Conservation (phyloP, 2,888 invertebrate species). For the Sarcophaga carnaria region DNA sequence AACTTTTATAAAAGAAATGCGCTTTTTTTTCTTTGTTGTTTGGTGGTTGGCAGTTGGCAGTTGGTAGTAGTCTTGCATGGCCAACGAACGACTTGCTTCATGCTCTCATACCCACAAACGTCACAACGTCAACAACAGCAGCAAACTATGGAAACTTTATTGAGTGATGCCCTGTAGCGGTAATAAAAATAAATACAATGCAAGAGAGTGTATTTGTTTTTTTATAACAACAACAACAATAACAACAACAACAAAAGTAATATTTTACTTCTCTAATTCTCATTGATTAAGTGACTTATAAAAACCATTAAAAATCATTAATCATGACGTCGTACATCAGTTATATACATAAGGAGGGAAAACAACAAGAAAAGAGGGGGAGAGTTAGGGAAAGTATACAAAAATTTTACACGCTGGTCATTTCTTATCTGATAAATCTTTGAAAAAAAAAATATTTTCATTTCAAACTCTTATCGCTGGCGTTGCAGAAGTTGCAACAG, state of each 20-base stretch:
- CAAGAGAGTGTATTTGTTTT: constrained; percentile 35
- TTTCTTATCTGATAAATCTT: constrained; percentile 56
- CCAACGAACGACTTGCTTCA: not conserved
- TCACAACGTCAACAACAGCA: not conserved
- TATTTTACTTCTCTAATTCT: constrained; percentile 8
- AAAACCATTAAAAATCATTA: constrained; percentile 58
- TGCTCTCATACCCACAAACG: not conserved
- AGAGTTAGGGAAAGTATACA: not conserved
- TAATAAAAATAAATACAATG: constrained; percentile 49
- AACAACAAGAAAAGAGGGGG: constrained; percentile 9
- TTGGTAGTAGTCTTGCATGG: constrained; percentile 27
- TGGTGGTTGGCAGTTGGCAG: not conserved
- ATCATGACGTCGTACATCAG: constrained; percentile 36
- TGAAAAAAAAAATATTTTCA: constrained; percentile 36
- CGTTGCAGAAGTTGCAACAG: constrained; percentile 30
- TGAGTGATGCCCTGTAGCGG: constrained; percentile 35
- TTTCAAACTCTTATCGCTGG: constrained; percentile 37
- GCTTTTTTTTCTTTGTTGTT: constrained; percentile 1
- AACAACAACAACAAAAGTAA: not conserved
- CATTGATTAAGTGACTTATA: constrained; percentile 69
- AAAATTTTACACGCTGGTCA: constrained; percentile 3
- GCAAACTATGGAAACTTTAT: not conserved
- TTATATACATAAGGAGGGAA: not conserved
- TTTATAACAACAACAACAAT: not conserved
- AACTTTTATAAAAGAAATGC: constrained; percentile 56